These are phyloP conservation scores for Myripristis murdjan DNA, from an alignment of 2,797 vertebrate genomes.

Conservation along the genomic window DNA sequence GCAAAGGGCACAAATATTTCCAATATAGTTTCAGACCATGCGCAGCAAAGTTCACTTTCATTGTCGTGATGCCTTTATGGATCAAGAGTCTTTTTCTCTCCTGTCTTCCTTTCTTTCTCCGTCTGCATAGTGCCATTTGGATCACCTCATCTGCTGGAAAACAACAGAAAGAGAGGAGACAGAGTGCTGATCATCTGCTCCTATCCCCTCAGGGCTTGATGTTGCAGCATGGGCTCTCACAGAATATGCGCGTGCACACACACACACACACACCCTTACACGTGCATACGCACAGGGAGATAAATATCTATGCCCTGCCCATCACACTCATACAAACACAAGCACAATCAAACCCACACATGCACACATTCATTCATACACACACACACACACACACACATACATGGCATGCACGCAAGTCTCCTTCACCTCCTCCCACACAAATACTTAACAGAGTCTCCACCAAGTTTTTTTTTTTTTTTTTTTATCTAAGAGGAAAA, in stretches of 20 bases:
- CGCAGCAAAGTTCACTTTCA: neutral
- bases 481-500: slow-evolving; percentile 1
- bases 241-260: neutral
- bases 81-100: slow-evolving; percentile 31
- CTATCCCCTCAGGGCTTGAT: slow-evolving; percentile 38
- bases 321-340: neutral
- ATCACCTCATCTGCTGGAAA: slow-evolving; percentile 54
- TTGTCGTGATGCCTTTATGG: slow-evolving; percentile 30
- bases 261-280: slow-evolving; percentile 12
- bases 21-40: slow-evolving; percentile 1
- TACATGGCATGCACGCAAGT: slow-evolving; percentile 29
- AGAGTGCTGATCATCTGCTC: slow-evolving; percentile 32
- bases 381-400: slow-evolving; percentile 25
- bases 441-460: slow-evolving; percentile 47
- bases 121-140: slow-evolving; percentile 48
- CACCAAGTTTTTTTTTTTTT: slow-evolving; percentile 22
- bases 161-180: slow-evolving; percentile 24
- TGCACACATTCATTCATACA: slow-evolving; percentile 6
- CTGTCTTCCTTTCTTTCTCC: slow-evolving; percentile 7
- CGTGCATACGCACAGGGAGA: slow-evolving; percentile 7
- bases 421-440: neutral
- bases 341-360: neutral
- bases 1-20: slow-evolving; percentile 13
- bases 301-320: neutral
- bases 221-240: slow-evolving; percentile 7